Percentiles rank a stretch among this genome's conserved stretches.
Evolutionary conservation across 2,797 vertebrate genomes (phyloP).

Genomic region (Kryptolebias ocellatus): DNA sequence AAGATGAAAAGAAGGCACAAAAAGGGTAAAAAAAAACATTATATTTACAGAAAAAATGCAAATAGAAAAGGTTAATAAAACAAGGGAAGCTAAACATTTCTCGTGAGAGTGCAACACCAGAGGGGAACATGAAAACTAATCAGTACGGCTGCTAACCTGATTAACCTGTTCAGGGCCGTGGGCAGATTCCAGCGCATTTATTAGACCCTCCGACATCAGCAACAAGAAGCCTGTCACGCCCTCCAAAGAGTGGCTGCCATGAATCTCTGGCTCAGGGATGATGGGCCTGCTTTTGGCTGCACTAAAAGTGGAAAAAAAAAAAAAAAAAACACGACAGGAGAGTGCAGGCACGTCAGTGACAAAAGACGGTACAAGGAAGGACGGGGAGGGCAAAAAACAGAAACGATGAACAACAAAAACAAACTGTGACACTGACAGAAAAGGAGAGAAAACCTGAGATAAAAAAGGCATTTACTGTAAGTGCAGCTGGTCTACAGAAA

Average conservation of each 20-base stretch:
- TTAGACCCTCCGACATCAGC: conserved; percentile 96
- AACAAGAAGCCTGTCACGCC: conserved; percentile 92
- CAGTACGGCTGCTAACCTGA: conserved; percentile 82
- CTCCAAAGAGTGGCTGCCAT: conserved; percentile 88
- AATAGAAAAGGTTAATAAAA: neutral
- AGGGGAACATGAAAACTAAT: neutral
- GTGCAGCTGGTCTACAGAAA: conserved; percentile 21
- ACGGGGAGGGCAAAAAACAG: neutral
- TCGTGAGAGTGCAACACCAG: neutral
- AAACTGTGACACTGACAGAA: neutral
- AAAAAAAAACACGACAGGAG: too few species aligned
- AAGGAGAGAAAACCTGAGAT: neutral
- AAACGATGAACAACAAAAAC: neutral
- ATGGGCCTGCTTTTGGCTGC: conserved; percentile 90
- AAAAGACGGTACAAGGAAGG: neutral
- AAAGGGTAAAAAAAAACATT: too few species aligned
- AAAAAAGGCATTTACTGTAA: conserved; percentile 1
- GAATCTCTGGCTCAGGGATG: conserved; percentile 93
- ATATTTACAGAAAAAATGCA: neutral
- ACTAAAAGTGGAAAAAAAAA: conserved; percentile 67
- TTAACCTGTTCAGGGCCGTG: conserved; percentile 96
- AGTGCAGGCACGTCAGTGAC: neutral
- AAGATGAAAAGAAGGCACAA: too few species aligned
- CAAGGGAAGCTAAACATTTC: neutral
- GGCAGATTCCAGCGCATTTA: conserved; percentile 93